Evolutionary conservation across 2,888 invertebrate species (phyloP), one percentile per base, ranked within the genome.

Genomic region (Brachylomia viminalis): DNA sequence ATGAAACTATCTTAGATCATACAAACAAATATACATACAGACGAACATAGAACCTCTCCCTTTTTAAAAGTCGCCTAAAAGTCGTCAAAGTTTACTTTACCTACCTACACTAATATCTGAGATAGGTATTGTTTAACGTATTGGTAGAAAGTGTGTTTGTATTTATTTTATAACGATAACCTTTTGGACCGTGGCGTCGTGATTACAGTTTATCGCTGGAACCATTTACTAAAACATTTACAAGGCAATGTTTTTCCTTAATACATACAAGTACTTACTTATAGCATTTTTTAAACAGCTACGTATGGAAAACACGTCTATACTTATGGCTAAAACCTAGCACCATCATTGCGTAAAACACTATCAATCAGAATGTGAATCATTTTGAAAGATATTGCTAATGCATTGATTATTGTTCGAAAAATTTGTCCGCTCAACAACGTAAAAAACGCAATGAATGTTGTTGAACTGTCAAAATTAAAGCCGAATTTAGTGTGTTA

Each of bases 141-240:
- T 77, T 64, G n/a, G 38, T 64, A 13, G 27, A 52, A 59, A 47
- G 20, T 64, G 13, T 54, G 10, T 72, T 80, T 52, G 58, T 80
- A 33, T 67, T 47, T 38, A 59, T 77, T 66, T 61, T 30, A 33
- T 27, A 1, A 27, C 67, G 80, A 80, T 80, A 80, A 82, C 77
- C 80, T 80, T 65, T 66, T 23, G 38, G 11, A 33, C 77, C 64
- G 10, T 59, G 27, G 17, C 45, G 76, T 68, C 23, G 15, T 47
- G 77, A 68, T 81, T 59, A 67, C 0, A 3, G n/a, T 47, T 75
- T 68, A 82, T 76, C 82, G 45, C 2, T 49, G 6, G 3, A 67
- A 27, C n/a, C 0, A 45, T 52, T 64, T 54, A 58, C 11, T 30
- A 7, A 58, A 56, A 58, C 45, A 27, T 20, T 30, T 11, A 23